phyloP scores from a whole-genome alignment of 1,140 invertebrate genomes.

The Drosophila oshimai region DNA sequence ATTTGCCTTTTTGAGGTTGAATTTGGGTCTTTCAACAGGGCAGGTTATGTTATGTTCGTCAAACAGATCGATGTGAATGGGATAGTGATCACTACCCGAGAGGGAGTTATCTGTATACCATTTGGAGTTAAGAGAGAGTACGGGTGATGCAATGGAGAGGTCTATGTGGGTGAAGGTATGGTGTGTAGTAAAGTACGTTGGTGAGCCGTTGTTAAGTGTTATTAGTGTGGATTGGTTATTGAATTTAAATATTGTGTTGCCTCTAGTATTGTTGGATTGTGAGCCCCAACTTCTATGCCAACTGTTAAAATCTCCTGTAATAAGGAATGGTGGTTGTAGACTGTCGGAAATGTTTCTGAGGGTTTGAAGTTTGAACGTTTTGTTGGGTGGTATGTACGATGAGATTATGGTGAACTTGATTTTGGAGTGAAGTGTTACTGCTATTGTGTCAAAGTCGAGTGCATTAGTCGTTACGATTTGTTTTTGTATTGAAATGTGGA shows the following conservation, averaged over 20 bases:
- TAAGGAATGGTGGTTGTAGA: slow-evolving; percentile 14
- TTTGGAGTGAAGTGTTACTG: slow-evolving; percentile 25
- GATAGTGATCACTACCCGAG: not conserved
- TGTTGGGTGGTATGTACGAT: slow-evolving; percentile 17
- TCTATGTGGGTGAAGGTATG: not conserved
- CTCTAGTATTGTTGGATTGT: not conserved
- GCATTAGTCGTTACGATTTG: not conserved
- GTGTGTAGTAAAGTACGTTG: no score
- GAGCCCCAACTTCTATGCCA: slow-evolving; percentile 11
- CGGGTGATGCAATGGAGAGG: not conserved
- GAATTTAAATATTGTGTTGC: no score
- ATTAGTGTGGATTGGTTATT: no score
- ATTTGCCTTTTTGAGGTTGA: slow-evolving; percentile 3
- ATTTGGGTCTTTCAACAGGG: slow-evolving; percentile 5
- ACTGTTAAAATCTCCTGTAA: slow-evolving; percentile 34
- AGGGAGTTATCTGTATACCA: not conserved
- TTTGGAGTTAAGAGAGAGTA: not conserved
- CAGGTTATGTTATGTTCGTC: not conserved
- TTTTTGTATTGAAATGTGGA: slow-evolving; percentile 22
- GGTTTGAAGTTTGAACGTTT: slow-evolving; percentile 2
- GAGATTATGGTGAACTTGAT: slow-evolving; percentile 1
- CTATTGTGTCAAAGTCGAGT: slow-evolving; percentile 12
- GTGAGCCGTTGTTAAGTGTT: no score
- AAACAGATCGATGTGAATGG: not conserved
- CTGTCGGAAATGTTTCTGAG: slow-evolving; percentile 9